Evolutionary conservation across 1,140 invertebrate species (phyloP), one percentile per base, ranked within the genome.

Genomic region (Drosophila persimilis): DNA sequence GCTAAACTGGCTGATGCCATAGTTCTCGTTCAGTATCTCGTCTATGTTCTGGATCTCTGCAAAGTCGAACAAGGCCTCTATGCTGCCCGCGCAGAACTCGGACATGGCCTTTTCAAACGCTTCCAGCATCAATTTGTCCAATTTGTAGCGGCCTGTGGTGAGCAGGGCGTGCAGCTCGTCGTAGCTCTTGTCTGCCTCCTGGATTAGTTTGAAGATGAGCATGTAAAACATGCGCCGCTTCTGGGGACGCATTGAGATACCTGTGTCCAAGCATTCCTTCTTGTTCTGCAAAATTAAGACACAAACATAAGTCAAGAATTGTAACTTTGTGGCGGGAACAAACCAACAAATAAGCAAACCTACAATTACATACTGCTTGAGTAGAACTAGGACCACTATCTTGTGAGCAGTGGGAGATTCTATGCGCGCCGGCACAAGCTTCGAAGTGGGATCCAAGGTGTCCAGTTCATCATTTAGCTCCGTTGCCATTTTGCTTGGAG

Each of bases 131-230:
- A 91, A 55, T 5, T 91, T 84, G 57, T 93, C 90, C 53, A 95
- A 75, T 39, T 92, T 80, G 75, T 93, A 94, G 62, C 93, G 92
- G 0, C 93, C 85, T 6, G 93, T 92, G 26, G 92, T 92, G 8
- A 95, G 88, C 48, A 95, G 67, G 22, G 91, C 90, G 55, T 93
- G 90, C 1, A 95, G 81, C 29, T 94, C 92, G 31, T 91, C 91
- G 50, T 95, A 92, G 22, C 93, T 92, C 91, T 96, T 92, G 90
- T 96, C 95, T 43, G 95, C 93, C 89, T 94, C 94, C 90, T 95
- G 94, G 70, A 95, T 93, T 9, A 95, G 79, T 77, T 95, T 94
- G 41, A 95, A 83, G 6, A 94, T 91, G 0, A 94, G 89, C 80
- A 95, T 93, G 76, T 94, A 94, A 80, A 95, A 95, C 76, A 94